Conservation (phyloP, 1,140 invertebrate genomes). For the Bradysia coprophila region DNA sequence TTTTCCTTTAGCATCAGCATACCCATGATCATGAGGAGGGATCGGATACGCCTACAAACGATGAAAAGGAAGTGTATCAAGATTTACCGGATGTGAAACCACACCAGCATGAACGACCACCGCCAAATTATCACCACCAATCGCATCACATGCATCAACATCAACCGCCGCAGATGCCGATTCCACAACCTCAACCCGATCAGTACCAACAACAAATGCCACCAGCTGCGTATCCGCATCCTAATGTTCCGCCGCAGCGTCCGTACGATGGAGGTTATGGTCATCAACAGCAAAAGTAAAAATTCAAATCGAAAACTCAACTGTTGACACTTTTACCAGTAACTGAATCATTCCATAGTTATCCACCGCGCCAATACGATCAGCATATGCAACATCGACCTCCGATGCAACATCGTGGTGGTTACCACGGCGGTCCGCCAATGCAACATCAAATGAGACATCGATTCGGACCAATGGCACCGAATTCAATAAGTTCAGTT, state of each 20-base stretch:
- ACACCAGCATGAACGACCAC: no score
- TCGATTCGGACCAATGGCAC: background rate
- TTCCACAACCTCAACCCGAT: background rate
- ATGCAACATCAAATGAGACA: background rate
- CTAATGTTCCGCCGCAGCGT: background rate
- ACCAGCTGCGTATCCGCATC: background rate
- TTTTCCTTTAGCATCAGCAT: background rate
- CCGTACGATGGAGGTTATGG: background rate
- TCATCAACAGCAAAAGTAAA: background rate
- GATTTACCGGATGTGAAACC: no score
- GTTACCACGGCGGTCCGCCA: background rate
- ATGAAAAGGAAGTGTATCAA: slow-evolving; percentile 34
- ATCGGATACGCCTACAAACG: slow-evolving; percentile 48
- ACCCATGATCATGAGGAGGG: slow-evolving; percentile 31
- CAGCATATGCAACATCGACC: background rate
- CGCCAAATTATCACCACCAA: no score
- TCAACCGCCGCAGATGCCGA: slow-evolving; percentile 1
- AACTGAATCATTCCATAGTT: no score
- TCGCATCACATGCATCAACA: background rate
- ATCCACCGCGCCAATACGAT: background rate
- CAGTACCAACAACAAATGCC: background rate
- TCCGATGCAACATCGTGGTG: background rate
- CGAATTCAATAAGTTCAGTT: slow-evolving; percentile 15
- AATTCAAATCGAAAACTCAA: no score
- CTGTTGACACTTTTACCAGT: no score